Percentiles rank a stretch among this genome's conserved stretches.
Evolutionary conservation across 2,797 vertebrate genomes (phyloP).

Genomic region (Heterohyrax brucei): DNA sequence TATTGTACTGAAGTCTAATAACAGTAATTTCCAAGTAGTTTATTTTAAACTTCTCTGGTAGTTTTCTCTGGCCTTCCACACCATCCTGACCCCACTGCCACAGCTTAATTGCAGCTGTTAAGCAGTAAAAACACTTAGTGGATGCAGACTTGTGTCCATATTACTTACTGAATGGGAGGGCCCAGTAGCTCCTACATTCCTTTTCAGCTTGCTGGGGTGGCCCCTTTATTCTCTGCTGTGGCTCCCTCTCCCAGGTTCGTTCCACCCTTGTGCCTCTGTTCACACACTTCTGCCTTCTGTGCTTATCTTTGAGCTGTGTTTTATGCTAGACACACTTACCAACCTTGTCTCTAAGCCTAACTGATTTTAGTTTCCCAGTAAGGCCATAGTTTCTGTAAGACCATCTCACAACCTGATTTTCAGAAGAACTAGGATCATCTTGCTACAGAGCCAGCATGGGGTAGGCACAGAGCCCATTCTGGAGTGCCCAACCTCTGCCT

Average conservation of each 20-base stretch:
- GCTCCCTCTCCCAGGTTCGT: neutral
- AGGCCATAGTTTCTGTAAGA: neutral
- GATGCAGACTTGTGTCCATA: neutral
- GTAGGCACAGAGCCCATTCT: neutral
- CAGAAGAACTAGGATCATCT: neutral
- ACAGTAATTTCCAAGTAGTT: neutral
- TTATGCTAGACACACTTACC: neutral
- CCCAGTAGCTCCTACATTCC: neutral
- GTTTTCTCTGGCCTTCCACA: neutral
- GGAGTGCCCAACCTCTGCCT: neutral
- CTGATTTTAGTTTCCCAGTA: neutral
- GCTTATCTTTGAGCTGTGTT: neutral
- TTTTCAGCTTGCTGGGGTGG: neutral
- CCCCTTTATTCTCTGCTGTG: neutral
- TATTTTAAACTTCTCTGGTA: neutral
- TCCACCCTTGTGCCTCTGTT: neutral
- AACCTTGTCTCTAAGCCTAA: slow-evolving; percentile 1
- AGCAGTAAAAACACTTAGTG: neutral
- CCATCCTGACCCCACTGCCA: neutral
- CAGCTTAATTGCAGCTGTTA: neutral
- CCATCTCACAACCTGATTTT: neutral
- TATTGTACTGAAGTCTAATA: slow-evolving; percentile 40
- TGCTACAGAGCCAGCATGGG: neutral
- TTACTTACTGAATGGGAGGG: too few species aligned
- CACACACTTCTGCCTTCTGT: neutral